Evolutionary conservation across 2,797 vertebrate species (phyloP).

Genomic region (Phrynocephalus guinanensis): DNA sequence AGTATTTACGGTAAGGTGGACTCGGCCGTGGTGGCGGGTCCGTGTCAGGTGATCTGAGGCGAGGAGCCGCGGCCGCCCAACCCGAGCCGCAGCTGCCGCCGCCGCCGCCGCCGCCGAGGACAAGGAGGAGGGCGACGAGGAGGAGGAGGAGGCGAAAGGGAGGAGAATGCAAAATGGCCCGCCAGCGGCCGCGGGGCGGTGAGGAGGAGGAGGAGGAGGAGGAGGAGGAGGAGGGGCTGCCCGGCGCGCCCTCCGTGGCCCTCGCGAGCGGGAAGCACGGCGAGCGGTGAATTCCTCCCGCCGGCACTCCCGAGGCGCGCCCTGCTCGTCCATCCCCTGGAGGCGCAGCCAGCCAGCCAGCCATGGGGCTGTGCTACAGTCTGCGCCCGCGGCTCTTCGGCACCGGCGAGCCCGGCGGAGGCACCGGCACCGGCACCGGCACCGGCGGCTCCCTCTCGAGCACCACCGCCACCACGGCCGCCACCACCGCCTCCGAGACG

Average conservation of each 20-base stretch:
- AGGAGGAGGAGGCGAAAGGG: conserved; percentile 41
- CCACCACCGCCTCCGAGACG: conserved; percentile 81
- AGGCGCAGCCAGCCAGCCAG: conserved; percentile 70
- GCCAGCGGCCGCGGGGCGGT: conserved; percentile 71
- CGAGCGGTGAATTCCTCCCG: conserved; percentile 50
- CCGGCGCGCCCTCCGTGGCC: conserved; percentile 75
- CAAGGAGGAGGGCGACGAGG: neutral
- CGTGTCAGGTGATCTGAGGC: conserved; percentile 86
- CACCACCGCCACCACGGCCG: conserved; percentile 57
- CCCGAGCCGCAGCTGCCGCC: neutral
- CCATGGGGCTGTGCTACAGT: conserved; percentile 97
- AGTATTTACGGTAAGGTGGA: conserved; percentile 91
- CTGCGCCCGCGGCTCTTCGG: conserved; percentile 95
- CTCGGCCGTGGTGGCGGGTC: conserved; percentile 77
- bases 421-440: conserved; percentile 78
- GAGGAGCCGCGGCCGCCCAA: conserved; percentile 56
- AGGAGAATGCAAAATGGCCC: conserved; percentile 90
- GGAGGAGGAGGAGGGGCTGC: conserved; percentile 81
- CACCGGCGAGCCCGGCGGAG: conserved; percentile 84
- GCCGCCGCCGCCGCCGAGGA: neutral
- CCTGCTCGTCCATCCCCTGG: conserved; percentile 34
- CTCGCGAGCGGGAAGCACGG: conserved; percentile 52
- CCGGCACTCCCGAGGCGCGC: conserved; percentile 28
- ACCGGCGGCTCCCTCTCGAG: conserved; percentile 81
- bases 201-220: conserved; percentile 85